Evolutionary conservation across 1,140 invertebrate genomes (phyloP).

Genomic region (Pseudachorutes palmiensis): DNA sequence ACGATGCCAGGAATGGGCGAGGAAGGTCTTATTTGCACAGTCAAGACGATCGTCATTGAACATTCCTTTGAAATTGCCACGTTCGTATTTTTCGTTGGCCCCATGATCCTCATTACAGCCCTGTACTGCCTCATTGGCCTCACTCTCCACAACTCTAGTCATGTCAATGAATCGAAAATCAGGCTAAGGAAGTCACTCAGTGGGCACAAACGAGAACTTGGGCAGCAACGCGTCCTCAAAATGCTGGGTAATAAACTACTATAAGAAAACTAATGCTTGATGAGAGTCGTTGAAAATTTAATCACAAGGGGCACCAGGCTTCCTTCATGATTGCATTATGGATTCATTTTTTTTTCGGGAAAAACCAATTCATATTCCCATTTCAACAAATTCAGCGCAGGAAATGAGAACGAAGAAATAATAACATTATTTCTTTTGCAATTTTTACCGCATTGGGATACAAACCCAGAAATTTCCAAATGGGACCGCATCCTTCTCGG

Average conservation of each 20-base stretch:
- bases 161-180: constrained; percentile 36
- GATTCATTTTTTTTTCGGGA: too few species aligned
- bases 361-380: too few species aligned
- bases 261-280: not conserved
- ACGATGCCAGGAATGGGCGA: constrained; percentile 18
- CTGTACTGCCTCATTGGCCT: constrained; percentile 76
- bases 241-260: constrained; percentile 34
- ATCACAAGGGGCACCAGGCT: too few species aligned
- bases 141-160: constrained; percentile 50
- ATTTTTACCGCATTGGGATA: too few species aligned
- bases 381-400: too few species aligned
- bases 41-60: constrained; percentile 33
- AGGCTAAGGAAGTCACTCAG: constrained; percentile 36
- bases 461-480: too few species aligned
- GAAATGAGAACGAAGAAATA: too few species aligned
- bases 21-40: constrained; percentile 23
- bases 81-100: constrained; percentile 72
- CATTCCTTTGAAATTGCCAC: constrained; percentile 66
- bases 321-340: too few species aligned
- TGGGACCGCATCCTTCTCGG: too few species aligned
- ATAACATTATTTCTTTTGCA: too few species aligned
- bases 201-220: constrained; percentile 35
- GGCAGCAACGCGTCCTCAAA: constrained; percentile 37
- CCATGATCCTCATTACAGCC: constrained; percentile 75
- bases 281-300: not conserved